Conservation (phyloP, 2,797 vertebrate species). For the Leptodactylus fallax region DNA sequence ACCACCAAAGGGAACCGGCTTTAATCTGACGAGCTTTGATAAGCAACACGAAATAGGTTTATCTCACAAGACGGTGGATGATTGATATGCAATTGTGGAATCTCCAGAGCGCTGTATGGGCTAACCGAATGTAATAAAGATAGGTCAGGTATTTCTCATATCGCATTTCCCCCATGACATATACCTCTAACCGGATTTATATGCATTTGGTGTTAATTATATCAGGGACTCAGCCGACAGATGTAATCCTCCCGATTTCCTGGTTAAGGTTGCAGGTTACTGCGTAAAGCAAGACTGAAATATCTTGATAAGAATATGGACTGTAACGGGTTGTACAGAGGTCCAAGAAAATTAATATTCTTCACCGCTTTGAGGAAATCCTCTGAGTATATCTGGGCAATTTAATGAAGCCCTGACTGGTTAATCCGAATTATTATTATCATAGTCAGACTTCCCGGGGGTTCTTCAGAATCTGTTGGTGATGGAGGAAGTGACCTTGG, state of each 20-base stretch:
- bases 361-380: too few species aligned
- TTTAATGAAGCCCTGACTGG: not conserved
- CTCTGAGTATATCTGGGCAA: not conserved
- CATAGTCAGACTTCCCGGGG: too few species aligned
- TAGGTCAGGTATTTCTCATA: slow-evolving; percentile 73
- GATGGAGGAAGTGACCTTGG: too few species aligned
- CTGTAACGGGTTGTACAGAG: not conserved
- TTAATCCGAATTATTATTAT: too few species aligned
- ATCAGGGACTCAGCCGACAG: slow-evolving; percentile 69
- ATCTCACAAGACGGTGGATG: slow-evolving; percentile 74
- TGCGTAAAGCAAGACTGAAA: not conserved
- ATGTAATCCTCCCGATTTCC: slow-evolving; percentile 70
- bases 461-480: too few species aligned
- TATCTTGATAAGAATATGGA: not conserved
- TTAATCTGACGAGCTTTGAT: slow-evolving; percentile 75
- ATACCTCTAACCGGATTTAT: slow-evolving; percentile 79
- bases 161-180: slow-evolving; percentile 74
- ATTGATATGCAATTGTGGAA: slow-evolving; percentile 78
- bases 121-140: slow-evolving; percentile 77
- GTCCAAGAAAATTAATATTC: too few species aligned
- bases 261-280: slow-evolving; percentile 65
- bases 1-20: slow-evolving; percentile 70
- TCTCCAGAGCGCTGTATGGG: slow-evolving; percentile 73
- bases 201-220: slow-evolving; percentile 77
- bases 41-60: slow-evolving; percentile 76